Base-by-base conservation (phyloP, 2,797 vertebrate species). In the Aulostomus chinensis region DNA sequence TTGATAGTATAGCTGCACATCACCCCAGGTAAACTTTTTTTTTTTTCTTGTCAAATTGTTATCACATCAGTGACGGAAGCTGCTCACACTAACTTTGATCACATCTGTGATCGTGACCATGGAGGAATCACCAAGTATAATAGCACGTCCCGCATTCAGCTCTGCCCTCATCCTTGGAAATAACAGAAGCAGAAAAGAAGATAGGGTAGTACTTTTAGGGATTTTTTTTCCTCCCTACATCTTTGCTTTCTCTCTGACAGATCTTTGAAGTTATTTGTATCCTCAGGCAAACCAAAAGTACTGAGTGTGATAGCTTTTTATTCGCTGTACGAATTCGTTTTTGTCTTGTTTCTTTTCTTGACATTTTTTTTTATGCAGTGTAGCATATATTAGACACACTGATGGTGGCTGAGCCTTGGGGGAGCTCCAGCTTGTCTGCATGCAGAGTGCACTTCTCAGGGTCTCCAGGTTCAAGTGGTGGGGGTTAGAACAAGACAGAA, bases 241-340 rank as follows among this genome's bases (percentile, higher is more conserved):
- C 37, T 71, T 46, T 41, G 45, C 54, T 54, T 70, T 78, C 73
- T 61, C 32, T 46, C 37, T 76, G 71, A 76, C 70, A 68, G 57
- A 71, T 80, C 76, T 88, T 83, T 90, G 72, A 88, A 85, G 80
- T 81, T 82, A 68, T 86, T 70, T 67, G 53, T 84, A 41, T 84
- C 86, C 84, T 57, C 42, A 20, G 81, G 86, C 73, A 29, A 67
- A 70, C 51, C 55, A 62, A 55, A 81, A 74, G 70, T 39, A 80
- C 54, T 26, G 68, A 77, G 59, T 48, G 55, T 52, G 62, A 80
- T 51, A 49, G 34, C 59, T 64, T 73, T 74, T 73, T 69, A 58
- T 74, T 73, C 34, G 1, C 48, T 71, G 67, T 65, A 72, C 61
- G 46, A 72, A 68, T 73, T 52, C 7, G 20, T 40, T 78, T 79